Percentiles rank a stretch among this genome's conserved stretches.
These are phyloP conservation scores for Coracopsis vasa DNA, from an alignment of 2,113 vertebrate species.

Conservation along the genomic window DNA sequence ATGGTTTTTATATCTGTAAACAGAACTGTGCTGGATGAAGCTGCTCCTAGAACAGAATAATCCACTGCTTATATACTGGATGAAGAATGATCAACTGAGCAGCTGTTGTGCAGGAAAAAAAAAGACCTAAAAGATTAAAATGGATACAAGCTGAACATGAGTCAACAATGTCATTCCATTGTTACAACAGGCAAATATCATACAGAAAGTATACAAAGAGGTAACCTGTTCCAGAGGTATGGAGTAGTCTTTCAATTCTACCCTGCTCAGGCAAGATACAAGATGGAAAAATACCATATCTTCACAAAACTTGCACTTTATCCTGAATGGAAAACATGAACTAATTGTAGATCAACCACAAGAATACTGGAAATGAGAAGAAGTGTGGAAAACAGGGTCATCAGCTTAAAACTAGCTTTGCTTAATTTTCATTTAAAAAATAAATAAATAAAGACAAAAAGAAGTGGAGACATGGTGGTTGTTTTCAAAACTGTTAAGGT, in stretches of 20 bases:
- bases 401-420: background rate
- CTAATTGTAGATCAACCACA: background rate
- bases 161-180: background rate
- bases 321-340: background rate
- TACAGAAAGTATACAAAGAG: background rate
- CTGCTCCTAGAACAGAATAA: background rate
- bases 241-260: background rate
- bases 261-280: background rate
- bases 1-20: background rate
- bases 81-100: background rate
- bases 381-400: background rate
- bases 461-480: fast-evolving
- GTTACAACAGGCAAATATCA: background rate
- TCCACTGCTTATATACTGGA: fast-evolving
- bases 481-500: background rate
- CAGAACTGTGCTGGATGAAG: background rate
- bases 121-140: background rate
- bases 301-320: background rate
- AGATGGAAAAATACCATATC: background rate
- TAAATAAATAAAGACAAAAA: background rate
- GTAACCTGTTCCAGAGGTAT: background rate
- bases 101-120: background rate
- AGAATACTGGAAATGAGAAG: background rate
- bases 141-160: background rate
- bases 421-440: background rate